Evolutionary conservation across 1,140 invertebrate genomes (phyloP), one percentile per base, ranked within the genome.

Genomic region (Sarcophaga bullata): DNA sequence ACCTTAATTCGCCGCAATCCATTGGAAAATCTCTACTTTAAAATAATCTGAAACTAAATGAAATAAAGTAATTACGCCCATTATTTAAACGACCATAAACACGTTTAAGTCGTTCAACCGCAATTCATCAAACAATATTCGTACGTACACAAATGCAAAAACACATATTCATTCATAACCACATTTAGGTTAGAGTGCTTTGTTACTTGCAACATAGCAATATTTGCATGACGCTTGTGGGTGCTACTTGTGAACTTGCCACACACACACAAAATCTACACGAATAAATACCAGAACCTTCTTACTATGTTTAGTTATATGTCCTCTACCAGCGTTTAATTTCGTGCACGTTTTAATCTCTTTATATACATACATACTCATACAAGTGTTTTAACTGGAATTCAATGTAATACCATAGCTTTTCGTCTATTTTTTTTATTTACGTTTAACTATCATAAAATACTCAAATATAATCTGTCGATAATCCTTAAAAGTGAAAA

Each of bases 31-130:
- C 75, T 78, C 50, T 19, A 78, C 8, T 50, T 68, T 52, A 10
- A 9, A 17, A 19, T 68, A 68, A 68, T 68, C 62, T 68, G 17
- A 37, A 68, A 68, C 62, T 68, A 50, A 78, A 50, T n/a, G n/a
- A 52, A 78, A 78, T 78, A 78, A 78, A 78, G 75, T 19, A 78
- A 78, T 78, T 78, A 78, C 75, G 75, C 75, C 75, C 73, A 49
- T 50, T 78, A 78, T 19, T 78, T 78, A 78, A 78, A 52, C 49
- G 75, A 50, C 75, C 75, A 78, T 78, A 52, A 78, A 52, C 75
- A 52, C 75, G 49, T 37, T 78, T 78, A 52, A 78, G 75, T 48
- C 75, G 48, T 78, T 78, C 49, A 25, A 78, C 75, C 75, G 13
- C 48, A 78, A 78, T 78, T 52, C 75, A 78, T 78, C 75, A 78